A percentile compares a stretch with the other conserved stretches of the same genome.
phyloP scores from a whole-genome alignment of 2,113 vertebrate genomes.

The Circaetus cinerascens region DNA sequence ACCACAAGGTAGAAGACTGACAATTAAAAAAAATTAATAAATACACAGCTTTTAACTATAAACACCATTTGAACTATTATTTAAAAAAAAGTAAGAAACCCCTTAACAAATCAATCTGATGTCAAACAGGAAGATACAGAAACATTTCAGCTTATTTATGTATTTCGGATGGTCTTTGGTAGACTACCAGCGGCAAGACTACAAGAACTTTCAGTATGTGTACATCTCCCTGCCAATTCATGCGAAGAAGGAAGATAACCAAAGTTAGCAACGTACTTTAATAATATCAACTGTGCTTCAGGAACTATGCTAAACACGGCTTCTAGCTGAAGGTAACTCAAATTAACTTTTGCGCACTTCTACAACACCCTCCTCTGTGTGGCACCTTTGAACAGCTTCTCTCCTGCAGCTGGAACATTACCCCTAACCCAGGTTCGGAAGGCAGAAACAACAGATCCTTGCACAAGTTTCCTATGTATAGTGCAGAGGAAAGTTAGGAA shows the following conservation, averaged over 20 bases:
- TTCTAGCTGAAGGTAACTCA: neutral
- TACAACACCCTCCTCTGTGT: rapidly evolving
- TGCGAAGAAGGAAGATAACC: neutral
- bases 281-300: neutral
- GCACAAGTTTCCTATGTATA: rapidly evolving
- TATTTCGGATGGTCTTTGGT: neutral
- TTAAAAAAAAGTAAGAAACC: neutral
- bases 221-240: rapidly evolving
- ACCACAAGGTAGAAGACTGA: neutral
- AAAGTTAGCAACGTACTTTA: neutral
- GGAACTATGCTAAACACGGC: neutral
- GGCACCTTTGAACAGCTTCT: neutral
- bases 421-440: rapidly evolving
- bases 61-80: neutral
- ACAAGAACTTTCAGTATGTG: neutral
- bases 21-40: neutral
- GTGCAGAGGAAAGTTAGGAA: neutral
- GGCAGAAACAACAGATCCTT: neutral
- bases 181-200: neutral
- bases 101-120: neutral
- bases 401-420: neutral
- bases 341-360: neutral
- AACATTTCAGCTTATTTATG: neutral
- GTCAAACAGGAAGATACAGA: rapidly evolving
- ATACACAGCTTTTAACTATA: neutral